Percentiles rank a stretch among this genome's conserved stretches.
phyloP scores from a whole-genome alignment of 1,140 invertebrate genomes.

The Drosophila pseudoananassae region DNA sequence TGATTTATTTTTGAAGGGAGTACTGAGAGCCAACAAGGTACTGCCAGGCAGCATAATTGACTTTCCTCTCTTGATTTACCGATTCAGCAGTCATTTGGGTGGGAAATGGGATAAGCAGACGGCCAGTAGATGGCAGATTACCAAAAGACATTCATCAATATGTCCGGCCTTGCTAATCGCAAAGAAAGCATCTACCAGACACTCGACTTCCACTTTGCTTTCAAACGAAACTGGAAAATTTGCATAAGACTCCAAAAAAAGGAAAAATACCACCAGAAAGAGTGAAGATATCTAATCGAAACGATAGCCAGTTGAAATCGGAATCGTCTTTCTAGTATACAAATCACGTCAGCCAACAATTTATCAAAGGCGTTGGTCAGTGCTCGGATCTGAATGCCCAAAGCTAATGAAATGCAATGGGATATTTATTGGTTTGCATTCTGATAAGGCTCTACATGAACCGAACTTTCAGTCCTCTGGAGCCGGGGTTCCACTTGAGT shows the following conservation, averaged over 20 bases:
- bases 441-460: constrained; percentile 29
- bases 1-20: neutral
- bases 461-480: constrained; percentile 10
- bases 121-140: neutral
- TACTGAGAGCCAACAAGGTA: neutral
- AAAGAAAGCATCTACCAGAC: constrained; percentile 46
- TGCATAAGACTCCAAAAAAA: constrained; percentile 32
- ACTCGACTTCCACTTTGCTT: constrained; percentile 39
- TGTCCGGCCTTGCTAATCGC: constrained; percentile 49
- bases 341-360: constrained; percentile 61
- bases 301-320: constrained; percentile 39
- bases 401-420: constrained; percentile 62
- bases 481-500: constrained; percentile 49
- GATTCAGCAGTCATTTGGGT: constrained; percentile 14
- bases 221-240: constrained; percentile 49
- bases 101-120: constrained; percentile 13
- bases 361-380: constrained; percentile 48
- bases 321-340: constrained; percentile 30
- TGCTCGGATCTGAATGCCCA: constrained; percentile 11
- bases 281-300: constrained; percentile 52
- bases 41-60: neutral
- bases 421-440: constrained; percentile 53
- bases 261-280: constrained; percentile 8
- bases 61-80: constrained; percentile 39
- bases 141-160: constrained; percentile 50